Percentiles rank a stretch among this genome's conserved stretches.
These are phyloP conservation scores for Aldrovandia affinis DNA, from an alignment of 2,797 vertebrate species.

Conservation along the genomic window DNA sequence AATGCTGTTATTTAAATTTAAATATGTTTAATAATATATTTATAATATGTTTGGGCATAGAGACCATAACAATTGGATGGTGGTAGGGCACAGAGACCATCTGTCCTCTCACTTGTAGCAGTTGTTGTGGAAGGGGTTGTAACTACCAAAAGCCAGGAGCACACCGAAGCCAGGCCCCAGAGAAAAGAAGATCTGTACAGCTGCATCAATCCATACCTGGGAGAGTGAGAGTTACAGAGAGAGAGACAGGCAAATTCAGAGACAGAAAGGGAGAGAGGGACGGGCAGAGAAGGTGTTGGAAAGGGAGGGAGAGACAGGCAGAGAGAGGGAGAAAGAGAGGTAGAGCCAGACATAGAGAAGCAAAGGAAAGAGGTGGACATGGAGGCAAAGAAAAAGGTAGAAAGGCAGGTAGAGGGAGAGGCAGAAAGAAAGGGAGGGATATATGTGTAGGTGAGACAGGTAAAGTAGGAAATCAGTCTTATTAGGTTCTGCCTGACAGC, in stretches of 20 bases:
- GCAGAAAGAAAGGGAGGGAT: neutral
- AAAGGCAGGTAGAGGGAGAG: neutral
- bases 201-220: slow-evolving; percentile 98
- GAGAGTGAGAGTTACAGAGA: neutral
- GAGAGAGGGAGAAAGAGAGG: too few species aligned
- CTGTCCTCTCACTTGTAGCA: slow-evolving; percentile 88
- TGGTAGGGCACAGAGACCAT: too few species aligned
- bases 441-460: neutral
- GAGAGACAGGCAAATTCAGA: neutral
- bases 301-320: too few species aligned
- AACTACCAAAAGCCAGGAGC: slow-evolving; percentile 93
- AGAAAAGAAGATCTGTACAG: slow-evolving; percentile 98
- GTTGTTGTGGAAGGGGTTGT: slow-evolving; percentile 99
- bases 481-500: too few species aligned
- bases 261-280: too few species aligned
- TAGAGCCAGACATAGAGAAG: too few species aligned
- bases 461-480: neutral
- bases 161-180: slow-evolving; percentile 96
- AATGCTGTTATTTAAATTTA: too few species aligned
- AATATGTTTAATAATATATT: too few species aligned
- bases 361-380: neutral
- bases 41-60: too few species aligned
- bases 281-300: too few species aligned
- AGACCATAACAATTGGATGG: too few species aligned
- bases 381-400: neutral